These are phyloP conservation scores for Drosophila guanche DNA, from an alignment of 1,140 invertebrate species.

Conservation along the genomic window DNA sequence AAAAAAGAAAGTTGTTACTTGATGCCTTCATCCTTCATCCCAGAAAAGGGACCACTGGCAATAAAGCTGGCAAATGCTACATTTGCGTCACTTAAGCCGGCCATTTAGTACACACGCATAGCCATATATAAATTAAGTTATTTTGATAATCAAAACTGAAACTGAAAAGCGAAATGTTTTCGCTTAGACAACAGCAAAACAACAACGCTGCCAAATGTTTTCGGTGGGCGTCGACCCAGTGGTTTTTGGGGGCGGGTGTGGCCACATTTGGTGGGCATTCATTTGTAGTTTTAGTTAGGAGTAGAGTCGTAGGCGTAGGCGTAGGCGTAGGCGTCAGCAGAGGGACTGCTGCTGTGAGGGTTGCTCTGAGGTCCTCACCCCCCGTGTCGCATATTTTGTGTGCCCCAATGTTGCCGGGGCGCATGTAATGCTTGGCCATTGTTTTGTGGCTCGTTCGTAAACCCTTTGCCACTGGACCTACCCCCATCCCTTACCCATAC, in stretches of 20 bases:
- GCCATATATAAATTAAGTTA: slow-evolving; percentile 75
- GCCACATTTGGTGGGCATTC: slow-evolving; percentile 53
- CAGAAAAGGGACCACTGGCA: slow-evolving; percentile 52
- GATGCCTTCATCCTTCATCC: slow-evolving; percentile 44
- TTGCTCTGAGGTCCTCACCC: slow-evolving; percentile 27
- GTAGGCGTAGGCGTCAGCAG: no score
- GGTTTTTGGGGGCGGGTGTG: not conserved
- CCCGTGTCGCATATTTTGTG: slow-evolving; percentile 3
- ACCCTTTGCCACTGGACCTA: not conserved
- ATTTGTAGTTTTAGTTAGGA: slow-evolving; percentile 64
- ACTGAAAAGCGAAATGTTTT: slow-evolving; percentile 74
- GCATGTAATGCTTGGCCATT: slow-evolving; percentile 51
- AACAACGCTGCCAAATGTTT: slow-evolving; percentile 7
- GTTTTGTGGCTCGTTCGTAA: slow-evolving; percentile 47
- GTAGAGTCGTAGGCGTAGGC: slow-evolving; percentile 14
- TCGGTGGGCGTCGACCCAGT: not conserved
- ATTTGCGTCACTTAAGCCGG: slow-evolving; percentile 77
- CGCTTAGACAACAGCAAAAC: slow-evolving; percentile 34
- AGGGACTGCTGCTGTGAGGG: slow-evolving; percentile 38
- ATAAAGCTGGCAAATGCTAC: slow-evolving; percentile 64
- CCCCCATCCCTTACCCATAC: not conserved
- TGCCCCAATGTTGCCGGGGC: slow-evolving; percentile 9
- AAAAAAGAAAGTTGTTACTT: slow-evolving; percentile 48
- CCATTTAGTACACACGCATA: slow-evolving; percentile 52
- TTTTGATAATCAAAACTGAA: slow-evolving; percentile 81